Evolutionary conservation across 2,888 invertebrate genomes (phyloP).

Genomic region (Campoplex capitator): DNA sequence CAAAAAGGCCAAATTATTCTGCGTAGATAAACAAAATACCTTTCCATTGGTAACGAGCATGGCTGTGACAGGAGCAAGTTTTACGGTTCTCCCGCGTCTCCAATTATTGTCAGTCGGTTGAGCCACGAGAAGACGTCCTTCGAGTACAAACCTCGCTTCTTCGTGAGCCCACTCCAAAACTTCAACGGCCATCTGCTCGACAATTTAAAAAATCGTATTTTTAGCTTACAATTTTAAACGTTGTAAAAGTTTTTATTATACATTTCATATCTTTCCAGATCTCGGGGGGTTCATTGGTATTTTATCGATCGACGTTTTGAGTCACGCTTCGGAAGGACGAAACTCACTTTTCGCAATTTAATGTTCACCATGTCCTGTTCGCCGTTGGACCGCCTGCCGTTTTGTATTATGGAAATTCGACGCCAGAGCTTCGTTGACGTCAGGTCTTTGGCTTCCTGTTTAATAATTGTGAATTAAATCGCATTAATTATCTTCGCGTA

Average conservation of each 20-base stretch:
- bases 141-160: slow-evolving; percentile 95
- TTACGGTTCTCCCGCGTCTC: slow-evolving; percentile 95
- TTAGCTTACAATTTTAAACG: too few relatives aligned
- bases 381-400: slow-evolving; percentile 90
- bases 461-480: background rate
- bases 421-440: slow-evolving; percentile 96
- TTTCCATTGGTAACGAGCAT: slow-evolving; percentile 96
- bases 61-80: slow-evolving; percentile 94
- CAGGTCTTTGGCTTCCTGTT: slow-evolving; percentile 93
- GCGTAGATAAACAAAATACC: slow-evolving; percentile 85
- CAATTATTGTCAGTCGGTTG: slow-evolving; percentile 96
- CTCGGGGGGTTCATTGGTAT: too few relatives aligned
- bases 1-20: too few relatives aligned
- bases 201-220: background rate
- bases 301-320: too few relatives aligned
- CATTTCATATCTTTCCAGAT: too few relatives aligned
- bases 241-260: too few relatives aligned
- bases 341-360: slow-evolving; percentile 90
- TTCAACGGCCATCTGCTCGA: slow-evolving; percentile 92
- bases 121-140: slow-evolving; percentile 94
- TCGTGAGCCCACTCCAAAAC: slow-evolving; percentile 97
- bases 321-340: background rate
- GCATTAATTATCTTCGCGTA: too few relatives aligned
- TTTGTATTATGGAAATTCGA: slow-evolving; percentile 91
- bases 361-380: slow-evolving; percentile 96